Evolutionary conservation across 2,888 invertebrate species (phyloP).

Genomic region (Nemurella pictetii): DNA sequence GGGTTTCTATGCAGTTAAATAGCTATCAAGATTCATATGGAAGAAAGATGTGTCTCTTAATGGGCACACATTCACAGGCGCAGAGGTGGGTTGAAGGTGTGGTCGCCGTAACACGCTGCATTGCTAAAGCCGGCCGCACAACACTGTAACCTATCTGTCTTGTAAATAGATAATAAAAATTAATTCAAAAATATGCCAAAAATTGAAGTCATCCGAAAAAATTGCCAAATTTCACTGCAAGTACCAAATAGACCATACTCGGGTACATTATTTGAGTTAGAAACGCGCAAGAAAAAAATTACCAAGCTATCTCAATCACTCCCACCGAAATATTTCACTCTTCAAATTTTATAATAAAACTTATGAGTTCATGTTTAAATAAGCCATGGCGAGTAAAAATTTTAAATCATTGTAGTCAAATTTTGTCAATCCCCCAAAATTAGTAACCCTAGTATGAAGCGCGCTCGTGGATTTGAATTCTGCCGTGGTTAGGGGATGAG

Average conservation of each 20-base stretch:
- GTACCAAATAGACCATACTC: too few species aligned
- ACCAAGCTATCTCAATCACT: too few species aligned
- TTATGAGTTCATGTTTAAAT: too few species aligned
- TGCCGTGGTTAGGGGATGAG: not conserved
- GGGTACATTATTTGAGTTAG: too few species aligned
- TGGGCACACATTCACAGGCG: slow-evolving; percentile 2
- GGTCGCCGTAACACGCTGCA: not conserved
- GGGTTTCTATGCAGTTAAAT: slow-evolving; percentile 27
- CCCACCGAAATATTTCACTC: too few species aligned
- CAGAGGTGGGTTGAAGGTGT: not conserved
- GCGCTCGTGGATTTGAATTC: too few species aligned
- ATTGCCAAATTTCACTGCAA: too few species aligned
- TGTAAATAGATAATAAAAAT: not conserved
- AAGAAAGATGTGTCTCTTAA: slow-evolving; percentile 12
- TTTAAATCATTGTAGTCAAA: too few species aligned
- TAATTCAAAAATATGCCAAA: not conserved
- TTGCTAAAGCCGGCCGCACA: not conserved
- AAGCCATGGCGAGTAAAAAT: too few species aligned
- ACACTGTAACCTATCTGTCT: slow-evolving; percentile 4
- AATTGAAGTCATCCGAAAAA: not conserved
- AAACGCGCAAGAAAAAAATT: not conserved
- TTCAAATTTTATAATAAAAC: too few species aligned
- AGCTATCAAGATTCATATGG: slow-evolving; percentile 23
- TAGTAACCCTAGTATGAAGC: too few species aligned
- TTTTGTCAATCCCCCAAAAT: too few species aligned